phyloP scores from a whole-genome alignment of 2,888 invertebrate genomes.

The Merodon equestris region DNA sequence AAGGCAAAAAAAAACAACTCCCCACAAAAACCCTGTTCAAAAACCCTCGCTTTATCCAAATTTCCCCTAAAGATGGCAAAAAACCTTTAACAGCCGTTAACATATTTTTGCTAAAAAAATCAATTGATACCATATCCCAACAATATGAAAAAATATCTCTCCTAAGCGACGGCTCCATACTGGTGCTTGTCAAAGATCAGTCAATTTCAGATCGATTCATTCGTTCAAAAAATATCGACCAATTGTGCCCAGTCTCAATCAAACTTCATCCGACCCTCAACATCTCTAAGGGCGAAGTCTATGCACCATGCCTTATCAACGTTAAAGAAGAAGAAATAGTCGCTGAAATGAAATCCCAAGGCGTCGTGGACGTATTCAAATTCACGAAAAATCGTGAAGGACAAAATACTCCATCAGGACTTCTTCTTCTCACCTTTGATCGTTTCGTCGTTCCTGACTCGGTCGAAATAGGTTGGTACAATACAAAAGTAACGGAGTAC shows the following conservation, averaged over 20 bases:
- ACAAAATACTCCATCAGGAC: background rate
- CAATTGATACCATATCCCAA: conserved; percentile 5
- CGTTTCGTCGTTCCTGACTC: no score
- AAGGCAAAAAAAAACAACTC: no score
- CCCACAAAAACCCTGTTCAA: background rate
- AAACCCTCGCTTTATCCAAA: background rate
- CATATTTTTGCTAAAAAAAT: conserved; percentile 18
- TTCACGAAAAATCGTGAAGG: background rate
- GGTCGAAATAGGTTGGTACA: no score
- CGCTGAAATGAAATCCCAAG: background rate
- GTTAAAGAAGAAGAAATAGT: background rate
- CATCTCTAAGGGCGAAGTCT: background rate
- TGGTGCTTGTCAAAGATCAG: background rate
- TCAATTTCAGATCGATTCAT: background rate
- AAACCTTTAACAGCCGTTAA: background rate
- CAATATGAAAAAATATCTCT: conserved; percentile 27
- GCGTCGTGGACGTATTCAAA: no score
- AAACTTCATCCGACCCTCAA: background rate
- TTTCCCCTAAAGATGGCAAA: background rate
- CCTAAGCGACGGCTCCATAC: conserved; percentile 7
- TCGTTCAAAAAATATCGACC: background rate
- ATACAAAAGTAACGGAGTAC: no score
- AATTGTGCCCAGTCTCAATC: background rate
- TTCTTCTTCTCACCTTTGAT: background rate
- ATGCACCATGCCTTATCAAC: background rate